A percentile compares a stretch with the other conserved stretches of the same genome.
Evolutionary conservation across 30 jellyfish, hydroid and myxozoan genomes (phyloP).

Genomic region (Aurelia aurita): DNA sequence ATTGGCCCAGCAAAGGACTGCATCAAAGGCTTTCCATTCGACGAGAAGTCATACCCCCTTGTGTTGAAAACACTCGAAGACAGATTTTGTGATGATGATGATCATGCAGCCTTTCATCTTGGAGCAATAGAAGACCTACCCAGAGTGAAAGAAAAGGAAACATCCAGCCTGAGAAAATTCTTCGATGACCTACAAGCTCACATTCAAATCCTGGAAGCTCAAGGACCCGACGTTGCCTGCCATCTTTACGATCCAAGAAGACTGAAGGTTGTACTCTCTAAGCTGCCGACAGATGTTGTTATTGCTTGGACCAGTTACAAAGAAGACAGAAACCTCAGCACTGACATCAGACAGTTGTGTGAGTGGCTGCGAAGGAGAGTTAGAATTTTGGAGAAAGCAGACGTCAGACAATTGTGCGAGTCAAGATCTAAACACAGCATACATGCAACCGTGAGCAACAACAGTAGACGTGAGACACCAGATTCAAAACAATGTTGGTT

Average conservation of each 20-base stretch:
- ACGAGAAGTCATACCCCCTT: constrained; percentile 30
- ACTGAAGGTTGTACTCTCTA: constrained; percentile 45
- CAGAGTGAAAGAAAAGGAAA: constrained; percentile 49
- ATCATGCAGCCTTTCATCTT: constrained; percentile 54
- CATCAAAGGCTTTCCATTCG: constrained; percentile 31
- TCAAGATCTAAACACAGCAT: constrained; percentile 33
- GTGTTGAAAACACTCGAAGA: constrained; percentile 24
- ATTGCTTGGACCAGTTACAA: constrained; percentile 46
- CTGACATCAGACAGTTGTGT: constrained; percentile 25
- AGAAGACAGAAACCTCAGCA: constrained; percentile 43
- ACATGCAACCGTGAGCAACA: constrained; percentile 43
- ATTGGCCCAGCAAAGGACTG: no score
- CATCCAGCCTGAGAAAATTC: constrained; percentile 41
- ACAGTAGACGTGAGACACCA: constrained; percentile 34
- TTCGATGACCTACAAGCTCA: constrained; percentile 46
- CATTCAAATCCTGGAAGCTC: constrained; percentile 41
- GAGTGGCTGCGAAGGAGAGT: constrained; percentile 54
- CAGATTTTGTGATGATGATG: neutral
- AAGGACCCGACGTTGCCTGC: constrained; percentile 43
- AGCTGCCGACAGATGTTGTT: constrained; percentile 60
- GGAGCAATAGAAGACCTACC: constrained; percentile 42
- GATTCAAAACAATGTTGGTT: constrained; percentile 32
- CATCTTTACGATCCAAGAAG: constrained; percentile 52
- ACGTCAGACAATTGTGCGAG: constrained; percentile 38
- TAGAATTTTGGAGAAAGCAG: constrained; percentile 44